Evolutionary conservation across 2,113 vertebrate genomes (phyloP).

Genomic region (Cyanoderma ruficeps): DNA sequence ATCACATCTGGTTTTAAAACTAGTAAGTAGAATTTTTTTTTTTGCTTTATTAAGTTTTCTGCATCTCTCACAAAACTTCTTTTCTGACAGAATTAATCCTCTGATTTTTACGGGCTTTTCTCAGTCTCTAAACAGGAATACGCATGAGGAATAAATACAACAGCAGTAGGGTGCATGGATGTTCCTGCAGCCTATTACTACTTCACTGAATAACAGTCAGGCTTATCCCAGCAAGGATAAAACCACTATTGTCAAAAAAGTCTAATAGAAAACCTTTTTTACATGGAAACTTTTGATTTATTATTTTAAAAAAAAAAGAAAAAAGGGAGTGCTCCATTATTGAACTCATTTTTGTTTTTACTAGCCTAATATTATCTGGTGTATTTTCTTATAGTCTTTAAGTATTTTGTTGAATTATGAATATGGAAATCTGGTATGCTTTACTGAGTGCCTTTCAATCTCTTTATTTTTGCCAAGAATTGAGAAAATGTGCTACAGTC

Average conservation of each 20-base stretch:
- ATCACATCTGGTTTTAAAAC: constrained; percentile 21
- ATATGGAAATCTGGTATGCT: neutral
- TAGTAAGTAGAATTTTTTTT: neutral
- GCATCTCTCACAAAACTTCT: neutral
- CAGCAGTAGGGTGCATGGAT: no score
- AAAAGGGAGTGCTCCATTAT: neutral
- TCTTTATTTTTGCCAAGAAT: neutral
- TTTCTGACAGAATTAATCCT: neutral
- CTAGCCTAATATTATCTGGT: neutral
- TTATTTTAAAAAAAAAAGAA: neutral
- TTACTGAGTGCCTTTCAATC: neutral
- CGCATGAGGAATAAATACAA: rapidly evolving
- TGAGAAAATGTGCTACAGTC: neutral
- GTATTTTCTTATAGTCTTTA: neutral
- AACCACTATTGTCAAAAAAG: neutral
- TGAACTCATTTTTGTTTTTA: neutral
- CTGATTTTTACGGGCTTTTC: neutral
- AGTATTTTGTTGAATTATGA: neutral
- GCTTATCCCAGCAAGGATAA: neutral
- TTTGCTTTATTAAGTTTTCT: neutral
- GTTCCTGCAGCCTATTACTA: neutral
- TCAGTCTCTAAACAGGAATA: neutral
- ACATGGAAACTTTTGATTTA: neutral
- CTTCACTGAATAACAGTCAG: neutral
- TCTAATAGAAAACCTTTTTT: neutral